These are phyloP conservation scores for Callithrix jacchus DNA, from an alignment of 2,113 vertebrate genomes.

Conservation along the genomic window DNA sequence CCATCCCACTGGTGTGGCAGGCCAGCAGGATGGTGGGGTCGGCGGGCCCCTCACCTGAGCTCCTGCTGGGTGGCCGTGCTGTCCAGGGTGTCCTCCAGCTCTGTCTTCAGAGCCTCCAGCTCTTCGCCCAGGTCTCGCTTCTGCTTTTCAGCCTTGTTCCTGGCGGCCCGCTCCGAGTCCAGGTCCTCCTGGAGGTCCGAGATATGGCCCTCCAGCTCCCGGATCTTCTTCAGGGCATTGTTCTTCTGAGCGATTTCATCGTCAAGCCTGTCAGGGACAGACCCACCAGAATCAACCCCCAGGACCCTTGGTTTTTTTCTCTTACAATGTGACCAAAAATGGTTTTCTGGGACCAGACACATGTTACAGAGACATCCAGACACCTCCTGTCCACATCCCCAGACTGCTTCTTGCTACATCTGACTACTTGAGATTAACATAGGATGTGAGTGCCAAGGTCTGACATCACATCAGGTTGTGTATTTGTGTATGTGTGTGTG, in stretches of 20 bases:
- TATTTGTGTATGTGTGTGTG: background rate
- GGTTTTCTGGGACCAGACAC: background rate
- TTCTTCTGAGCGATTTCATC: slow-evolving; percentile 92
- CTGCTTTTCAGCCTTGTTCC: slow-evolving; percentile 92
- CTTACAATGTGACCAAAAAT: background rate
- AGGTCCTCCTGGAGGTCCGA: slow-evolving; percentile 95
- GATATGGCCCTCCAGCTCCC: slow-evolving; percentile 92
- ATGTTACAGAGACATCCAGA: too few species aligned
- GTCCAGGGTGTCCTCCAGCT: slow-evolving; percentile 96
- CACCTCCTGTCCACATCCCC: background rate
- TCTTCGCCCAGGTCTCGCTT: slow-evolving; percentile 94
- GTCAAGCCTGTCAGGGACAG: slow-evolving; percentile 86
- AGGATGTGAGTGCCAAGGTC: background rate
- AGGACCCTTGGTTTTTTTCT: background rate
- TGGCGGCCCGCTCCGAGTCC: slow-evolving; percentile 88
- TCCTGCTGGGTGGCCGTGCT: slow-evolving; percentile 95
- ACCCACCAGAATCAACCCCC: background rate
- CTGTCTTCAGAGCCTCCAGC: slow-evolving; percentile 92
- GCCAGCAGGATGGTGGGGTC: rapidly evolving
- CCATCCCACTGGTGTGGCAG: rapidly evolving
- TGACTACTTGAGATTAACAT: background rate
- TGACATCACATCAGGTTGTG: background rate
- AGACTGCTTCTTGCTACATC: too few species aligned
- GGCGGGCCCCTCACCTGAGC: slow-evolving; percentile 86
- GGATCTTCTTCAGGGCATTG: slow-evolving; percentile 90